Base-by-base conservation (phyloP, 2,888 invertebrate species). In the Eubasilissa splendida region DNA sequence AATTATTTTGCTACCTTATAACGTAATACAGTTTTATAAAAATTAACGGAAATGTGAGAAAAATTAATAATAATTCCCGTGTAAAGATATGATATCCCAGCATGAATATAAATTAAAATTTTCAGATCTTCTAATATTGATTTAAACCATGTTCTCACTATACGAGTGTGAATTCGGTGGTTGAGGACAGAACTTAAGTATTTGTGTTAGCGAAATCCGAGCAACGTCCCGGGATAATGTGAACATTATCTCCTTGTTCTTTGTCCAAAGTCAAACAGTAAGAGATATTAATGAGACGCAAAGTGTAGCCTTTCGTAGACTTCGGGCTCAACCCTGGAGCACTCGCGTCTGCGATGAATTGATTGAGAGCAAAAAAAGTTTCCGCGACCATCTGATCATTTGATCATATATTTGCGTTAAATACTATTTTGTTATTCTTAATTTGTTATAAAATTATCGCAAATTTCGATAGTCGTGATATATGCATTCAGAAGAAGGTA, bases 281-380 rank as follows among this genome's bases (percentile, higher is more conserved):
- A 68, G 68, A 42, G 33, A 42, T 68, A 52, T 52, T 68, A 68
- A 68, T 68, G 68, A 68, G 68, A 68, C 68, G 14, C 52, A 50
- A 50, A 52, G 68, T 68, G 14, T 50, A 50, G 9, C 9, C 9
- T 14, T 12, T 12, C 33, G 3, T 12, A 68, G 68, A n/a, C 50
- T 0, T 52, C 50, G 33, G 12, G 0, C 14, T n/a, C 58, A 58
- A 58, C 58, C 58, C 9, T 2, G n/a, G 42, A 42, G 42, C 42
- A 7, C 42, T 42, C 42, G 42, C 42, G 42, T 42, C 42, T 42
- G 42, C 1, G 42, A 5, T 7, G 42, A 42, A 42, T 42, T 7
- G 42, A 42, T 7, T 42, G 42, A 42, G 7, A 42, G 42, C 4
- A 42, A 42, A 42, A 42, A 42, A 2, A 42, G 1, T 42, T 42